Evolutionary conservation across 2,888 invertebrate species (phyloP).

Genomic region (Zootermopsis nevadensis): DNA sequence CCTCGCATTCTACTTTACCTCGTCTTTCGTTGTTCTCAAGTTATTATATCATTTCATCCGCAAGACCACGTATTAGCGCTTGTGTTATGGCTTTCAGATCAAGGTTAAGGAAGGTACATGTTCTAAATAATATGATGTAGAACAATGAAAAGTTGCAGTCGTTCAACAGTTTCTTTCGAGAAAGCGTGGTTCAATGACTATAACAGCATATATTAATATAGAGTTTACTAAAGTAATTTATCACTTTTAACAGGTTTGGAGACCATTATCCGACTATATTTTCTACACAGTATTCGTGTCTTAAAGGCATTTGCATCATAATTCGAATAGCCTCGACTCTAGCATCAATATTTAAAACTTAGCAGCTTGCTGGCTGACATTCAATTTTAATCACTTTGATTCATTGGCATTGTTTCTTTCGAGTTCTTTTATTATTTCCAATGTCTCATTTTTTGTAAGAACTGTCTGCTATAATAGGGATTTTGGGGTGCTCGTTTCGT

Average conservation of each 20-base stretch:
- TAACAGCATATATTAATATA: not conserved
- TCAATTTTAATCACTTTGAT: not conserved
- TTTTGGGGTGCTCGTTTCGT: slow-evolving; percentile 1
- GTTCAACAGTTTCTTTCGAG: not conserved
- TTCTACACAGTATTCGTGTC: not conserved
- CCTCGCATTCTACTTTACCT: not conserved
- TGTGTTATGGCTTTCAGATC: not conserved
- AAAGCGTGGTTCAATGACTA: not conserved
- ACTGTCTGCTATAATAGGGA: not conserved
- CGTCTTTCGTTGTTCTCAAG: not conserved
- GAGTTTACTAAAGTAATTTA: not conserved
- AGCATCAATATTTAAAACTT: not conserved
- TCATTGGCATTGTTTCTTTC: not conserved
- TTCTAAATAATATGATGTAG: not conserved
- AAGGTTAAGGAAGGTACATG: not conserved
- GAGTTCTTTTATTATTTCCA: not conserved
- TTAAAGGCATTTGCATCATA: not conserved
- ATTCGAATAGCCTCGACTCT: not conserved
- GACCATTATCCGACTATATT: not conserved
- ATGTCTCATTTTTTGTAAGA: not conserved
- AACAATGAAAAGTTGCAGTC: not conserved
- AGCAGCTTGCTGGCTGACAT: not conserved
- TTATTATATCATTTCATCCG: not conserved
- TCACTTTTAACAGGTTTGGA: not conserved
- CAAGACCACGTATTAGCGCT: not conserved